Conservation (phyloP, 2,113 vertebrate species). For the Xiphorhynchus elegans region DNA sequence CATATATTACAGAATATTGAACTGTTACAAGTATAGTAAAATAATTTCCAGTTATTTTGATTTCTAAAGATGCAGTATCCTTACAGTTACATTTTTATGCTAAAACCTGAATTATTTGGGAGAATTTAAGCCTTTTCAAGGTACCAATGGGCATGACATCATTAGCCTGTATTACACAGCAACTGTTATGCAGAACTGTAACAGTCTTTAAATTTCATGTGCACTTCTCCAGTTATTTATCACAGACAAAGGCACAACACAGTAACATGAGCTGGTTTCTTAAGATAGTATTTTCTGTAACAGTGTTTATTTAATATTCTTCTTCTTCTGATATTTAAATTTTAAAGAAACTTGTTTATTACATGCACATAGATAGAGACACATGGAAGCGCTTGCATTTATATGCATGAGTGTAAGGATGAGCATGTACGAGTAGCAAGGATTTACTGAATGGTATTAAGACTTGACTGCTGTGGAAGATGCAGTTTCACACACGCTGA, state of each 20-base stretch:
- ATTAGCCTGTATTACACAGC: slow-evolving; percentile 35
- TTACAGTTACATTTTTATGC: slow-evolving; percentile 43
- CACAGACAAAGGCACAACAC: slow-evolving; percentile 67
- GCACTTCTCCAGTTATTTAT: slow-evolving; percentile 67
- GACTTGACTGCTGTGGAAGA: not conserved
- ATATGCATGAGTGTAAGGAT: not conserved
- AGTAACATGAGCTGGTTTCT: slow-evolving; percentile 61
- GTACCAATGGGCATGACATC: slow-evolving; percentile 45
- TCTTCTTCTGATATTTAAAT: not conserved
- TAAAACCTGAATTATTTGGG: slow-evolving; percentile 59
- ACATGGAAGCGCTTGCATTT: not conserved
- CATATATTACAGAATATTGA: slow-evolving; percentile 87
- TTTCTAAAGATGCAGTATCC: slow-evolving; percentile 81
- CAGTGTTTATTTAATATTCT: slow-evolving; percentile 53
- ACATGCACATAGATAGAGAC: not conserved
- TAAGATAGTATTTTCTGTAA: slow-evolving; percentile 55
- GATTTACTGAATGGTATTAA: not conserved
- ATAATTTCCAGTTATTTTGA: slow-evolving; percentile 73
- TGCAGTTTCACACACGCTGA: not conserved
- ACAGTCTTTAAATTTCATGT: slow-evolving; percentile 50
- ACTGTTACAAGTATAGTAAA: slow-evolving; percentile 83
- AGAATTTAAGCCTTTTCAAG: slow-evolving; percentile 62
- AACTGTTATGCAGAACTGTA: slow-evolving; percentile 39
- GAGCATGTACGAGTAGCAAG: not conserved
- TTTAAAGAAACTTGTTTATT: not conserved